Evolutionary conservation across 2,888 invertebrate species (phyloP).

Genomic region (Aphidoletes aphidimyza): DNA sequence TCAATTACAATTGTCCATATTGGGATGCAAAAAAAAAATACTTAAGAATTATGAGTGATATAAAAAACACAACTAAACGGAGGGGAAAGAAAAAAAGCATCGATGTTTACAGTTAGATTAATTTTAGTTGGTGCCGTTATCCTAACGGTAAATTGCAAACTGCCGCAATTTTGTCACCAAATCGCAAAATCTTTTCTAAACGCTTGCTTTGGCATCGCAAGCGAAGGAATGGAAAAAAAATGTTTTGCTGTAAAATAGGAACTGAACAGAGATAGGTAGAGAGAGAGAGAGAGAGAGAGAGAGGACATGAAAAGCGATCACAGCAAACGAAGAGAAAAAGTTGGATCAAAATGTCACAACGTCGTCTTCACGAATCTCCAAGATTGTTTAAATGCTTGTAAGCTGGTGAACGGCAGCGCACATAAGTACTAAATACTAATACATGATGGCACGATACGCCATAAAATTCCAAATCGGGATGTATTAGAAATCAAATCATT

Average conservation of each 20-base stretch:
- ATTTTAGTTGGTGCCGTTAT: constrained; percentile 41
- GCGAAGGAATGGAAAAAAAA: background rate
- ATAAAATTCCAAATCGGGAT: constrained; percentile 49
- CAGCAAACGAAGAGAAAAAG: too few relatives aligned
- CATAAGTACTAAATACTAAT: background rate
- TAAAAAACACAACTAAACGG: background rate
- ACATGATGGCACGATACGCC: constrained; percentile 21
- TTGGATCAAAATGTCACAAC: constrained; percentile 29
- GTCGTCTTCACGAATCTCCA: background rate
- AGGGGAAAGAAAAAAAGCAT: background rate
- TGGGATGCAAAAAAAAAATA: background rate
- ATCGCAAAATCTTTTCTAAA: background rate
- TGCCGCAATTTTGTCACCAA: constrained; percentile 37
- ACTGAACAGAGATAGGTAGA: too few relatives aligned
- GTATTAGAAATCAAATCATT: constrained; percentile 45
- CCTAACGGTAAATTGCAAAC: background rate
- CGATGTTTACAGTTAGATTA: constrained; percentile 32
- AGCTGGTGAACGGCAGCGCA: background rate
- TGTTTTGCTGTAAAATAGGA: background rate
- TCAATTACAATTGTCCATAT: constrained; percentile 29
- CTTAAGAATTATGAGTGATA: background rate
- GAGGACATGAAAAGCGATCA: too few relatives aligned
- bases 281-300: too few relatives aligned
- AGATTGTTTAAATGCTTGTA: background rate
- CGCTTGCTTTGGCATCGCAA: background rate